Base-by-base conservation (phyloP, 2,888 invertebrate genomes). In the Nomada goodeniana region DNA sequence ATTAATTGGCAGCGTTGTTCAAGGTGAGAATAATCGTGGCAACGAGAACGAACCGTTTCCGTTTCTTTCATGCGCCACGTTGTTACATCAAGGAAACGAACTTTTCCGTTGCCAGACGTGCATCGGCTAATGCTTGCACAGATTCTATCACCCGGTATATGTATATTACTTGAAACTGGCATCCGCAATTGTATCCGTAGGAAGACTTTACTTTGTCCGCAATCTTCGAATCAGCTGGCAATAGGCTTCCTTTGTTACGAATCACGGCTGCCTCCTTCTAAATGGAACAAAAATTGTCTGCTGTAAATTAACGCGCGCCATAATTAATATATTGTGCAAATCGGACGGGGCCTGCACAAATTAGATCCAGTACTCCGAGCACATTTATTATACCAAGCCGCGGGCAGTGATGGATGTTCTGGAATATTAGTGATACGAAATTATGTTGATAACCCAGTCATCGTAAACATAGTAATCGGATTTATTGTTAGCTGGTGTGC, bases 1-100 rank as follows among this genome's bases (percentile, higher is more conserved):
- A 77, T 76, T 72, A 76, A 76, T 72, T 72, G 57, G 50, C 26
- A 13, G 64, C 42, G 20, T 50, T 59, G 72, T 18, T 76, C 76
- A 72, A 76, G 76, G 76, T 64, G 57, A 72, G 63, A 72, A 64
- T 76, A 64, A 73, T 73, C 59, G 52, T 61, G 57, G 74, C 77
- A 50, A 73, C 59, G 20, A 53, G 29, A 76, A 55, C 76, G 44
- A 76, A 70, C 73, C 73, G 65, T 73, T 60, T 60, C 64, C 73
- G 29, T 65, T 60, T 65, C 60, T 73, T 77, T 60, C 44, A 36
- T 50, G 60, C 57, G 15, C 36, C 52, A 29, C 52, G 29, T 13
- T 15, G 64, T 65, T 65, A 50, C 65, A 76, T 64, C 47, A 64
- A 72, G 74, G 52, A 67, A 72, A 59, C 50, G 57, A 60, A 65